Evolutionary conservation across 2,797 vertebrate species (phyloP).

Genomic region (Lepilemur septentrionalis): DNA sequence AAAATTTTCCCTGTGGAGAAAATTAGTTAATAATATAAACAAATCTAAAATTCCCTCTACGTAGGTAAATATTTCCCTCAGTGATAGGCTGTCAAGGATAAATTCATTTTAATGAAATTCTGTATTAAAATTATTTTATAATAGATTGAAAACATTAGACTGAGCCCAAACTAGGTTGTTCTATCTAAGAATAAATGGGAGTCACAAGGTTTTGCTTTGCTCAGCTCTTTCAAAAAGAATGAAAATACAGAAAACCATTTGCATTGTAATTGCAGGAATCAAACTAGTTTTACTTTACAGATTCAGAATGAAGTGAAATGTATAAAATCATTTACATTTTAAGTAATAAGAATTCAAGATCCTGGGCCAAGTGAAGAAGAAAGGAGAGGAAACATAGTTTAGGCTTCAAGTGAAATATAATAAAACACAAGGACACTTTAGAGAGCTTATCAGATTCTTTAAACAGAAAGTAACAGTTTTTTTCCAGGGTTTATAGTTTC

Average conservation of each 20-base stretch:
- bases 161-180: not conserved
- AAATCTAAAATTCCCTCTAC: not conserved
- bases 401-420: not conserved
- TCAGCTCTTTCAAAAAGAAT: not conserved
- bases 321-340: constrained; percentile 12
- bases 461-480: not conserved
- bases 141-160: not conserved
- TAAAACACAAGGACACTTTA: not conserved
- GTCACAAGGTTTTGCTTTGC: not conserved
- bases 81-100: not conserved
- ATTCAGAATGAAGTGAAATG: not conserved
- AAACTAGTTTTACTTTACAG: not conserved
- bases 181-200: not conserved
- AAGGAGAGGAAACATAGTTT: not conserved
- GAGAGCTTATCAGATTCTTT: not conserved
- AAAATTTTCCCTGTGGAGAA: not conserved
- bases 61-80: not conserved
- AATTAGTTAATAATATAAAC: not conserved
- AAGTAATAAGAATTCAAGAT: not conserved
- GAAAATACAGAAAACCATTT: not conserved
- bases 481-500: not conserved
- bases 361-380: not conserved
- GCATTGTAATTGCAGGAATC: not conserved
- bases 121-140: constrained; percentile 7
- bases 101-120: not conserved